Conservation (phyloP, 2,113 vertebrate genomes). For the Nothocercus nigrocapillus region DNA sequence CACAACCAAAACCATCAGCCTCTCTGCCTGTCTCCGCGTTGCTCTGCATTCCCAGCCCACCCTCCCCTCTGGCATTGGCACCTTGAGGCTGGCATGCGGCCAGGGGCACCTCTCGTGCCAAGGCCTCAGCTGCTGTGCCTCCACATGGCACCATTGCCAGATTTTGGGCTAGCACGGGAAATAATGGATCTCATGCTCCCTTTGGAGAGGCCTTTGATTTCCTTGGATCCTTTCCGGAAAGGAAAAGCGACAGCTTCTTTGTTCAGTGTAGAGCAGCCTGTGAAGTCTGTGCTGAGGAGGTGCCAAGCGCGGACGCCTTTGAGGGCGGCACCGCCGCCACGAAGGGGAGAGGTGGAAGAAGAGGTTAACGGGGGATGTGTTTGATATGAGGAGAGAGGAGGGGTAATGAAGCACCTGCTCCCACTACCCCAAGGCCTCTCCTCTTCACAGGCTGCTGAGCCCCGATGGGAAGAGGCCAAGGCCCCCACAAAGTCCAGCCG, state of each 20-base stretch:
- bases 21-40: fast-evolving
- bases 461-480: background rate
- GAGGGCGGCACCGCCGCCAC: background rate
- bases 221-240: background rate
- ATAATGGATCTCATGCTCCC: background rate
- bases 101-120: background rate
- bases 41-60: background rate
- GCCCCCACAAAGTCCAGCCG: background rate
- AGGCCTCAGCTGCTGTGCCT: conserved; percentile 28
- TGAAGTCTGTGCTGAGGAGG: background rate
- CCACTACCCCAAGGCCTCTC: conserved; percentile 46
- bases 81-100: fast-evolving
- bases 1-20: background rate
- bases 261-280: background rate
- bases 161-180: background rate
- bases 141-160: fast-evolving
- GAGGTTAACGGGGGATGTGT: conserved; percentile 19
- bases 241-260: background rate
- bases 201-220: background rate
- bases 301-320: fast-evolving
- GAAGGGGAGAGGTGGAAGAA: background rate
- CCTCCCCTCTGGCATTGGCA: background rate
- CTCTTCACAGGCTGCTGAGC: conserved; percentile 45
- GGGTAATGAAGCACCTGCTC: conserved; percentile 60
- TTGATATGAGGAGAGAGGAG: conserved; percentile 23